Percentiles rank a stretch among this genome's conserved stretches.
These are phyloP conservation scores for Telmatherina bonti DNA, from an alignment of 2,797 vertebrate species.

Conservation along the genomic window DNA sequence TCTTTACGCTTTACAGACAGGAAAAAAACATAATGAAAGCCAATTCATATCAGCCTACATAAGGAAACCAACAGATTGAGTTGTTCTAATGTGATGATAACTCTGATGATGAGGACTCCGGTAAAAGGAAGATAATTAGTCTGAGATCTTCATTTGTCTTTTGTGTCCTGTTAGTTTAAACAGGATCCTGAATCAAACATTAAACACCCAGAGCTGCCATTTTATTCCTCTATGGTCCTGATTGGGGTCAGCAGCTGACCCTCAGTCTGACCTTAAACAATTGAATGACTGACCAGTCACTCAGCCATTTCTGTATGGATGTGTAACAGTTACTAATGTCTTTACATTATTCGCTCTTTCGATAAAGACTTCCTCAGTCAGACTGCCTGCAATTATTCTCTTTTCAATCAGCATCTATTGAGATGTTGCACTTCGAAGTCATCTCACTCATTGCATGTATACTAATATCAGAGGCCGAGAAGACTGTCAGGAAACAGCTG, in stretches of 20 bases:
- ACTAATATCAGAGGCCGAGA: too few species aligned
- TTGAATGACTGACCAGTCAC: not conserved
- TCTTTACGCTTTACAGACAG: too few species aligned
- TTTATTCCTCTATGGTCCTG: not conserved
- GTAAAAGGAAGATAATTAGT: not conserved
- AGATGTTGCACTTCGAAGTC: not conserved
- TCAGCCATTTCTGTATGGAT: not conserved
- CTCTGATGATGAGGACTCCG: not conserved
- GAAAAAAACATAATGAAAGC: too few species aligned
- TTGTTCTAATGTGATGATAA: not conserved
- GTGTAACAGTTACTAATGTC: not conserved
- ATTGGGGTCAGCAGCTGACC: slow-evolving; percentile 3
- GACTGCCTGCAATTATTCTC: slow-evolving; percentile 38
- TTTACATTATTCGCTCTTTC: not conserved
- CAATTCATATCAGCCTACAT: too few species aligned
- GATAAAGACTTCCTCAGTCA: not conserved
- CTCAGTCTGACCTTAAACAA: slow-evolving; percentile 23
- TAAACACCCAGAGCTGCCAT: not conserved
- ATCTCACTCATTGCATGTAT: not conserved
- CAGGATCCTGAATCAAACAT: not conserved
- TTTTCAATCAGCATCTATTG: slow-evolving; percentile 54
- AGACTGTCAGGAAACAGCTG: not conserved
- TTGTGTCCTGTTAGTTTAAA: not conserved
- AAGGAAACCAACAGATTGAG: too few species aligned
- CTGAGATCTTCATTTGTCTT: not conserved